Base-by-base conservation (phyloP, 2,797 vertebrate genomes). In the Thalassophryne amazonica region DNA sequence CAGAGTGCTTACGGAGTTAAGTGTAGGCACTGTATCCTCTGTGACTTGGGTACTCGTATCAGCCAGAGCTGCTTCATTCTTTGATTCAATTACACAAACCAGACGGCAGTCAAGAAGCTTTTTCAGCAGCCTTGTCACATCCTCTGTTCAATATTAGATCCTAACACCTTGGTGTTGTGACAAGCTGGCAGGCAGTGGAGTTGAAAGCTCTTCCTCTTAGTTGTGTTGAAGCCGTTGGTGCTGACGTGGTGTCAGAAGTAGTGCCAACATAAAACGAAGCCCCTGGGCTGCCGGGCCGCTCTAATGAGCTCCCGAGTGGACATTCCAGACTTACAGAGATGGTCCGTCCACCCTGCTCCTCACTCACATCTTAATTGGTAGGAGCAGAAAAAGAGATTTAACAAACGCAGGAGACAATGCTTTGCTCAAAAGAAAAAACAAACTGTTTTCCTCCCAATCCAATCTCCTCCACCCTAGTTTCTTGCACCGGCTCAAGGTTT, bases 221-320 rank as follows among this genome's bases (percentile, higher is more conserved):
- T 55, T 56, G 25, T 11, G 42, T 51, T 6, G 52, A 48, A 64
- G 53, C 24, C 31, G 36, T 38, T 53, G 65, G 60, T 60, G 22
- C 69, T 68, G 68, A 60, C 46, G 46, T 20, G 59, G 41, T 52
- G 69, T 86, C 77, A 86, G 82, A 85, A 84, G 69, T 49, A 43
- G 50, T 85, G 84, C 86, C 81, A 87, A 52, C 57, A 52, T 63
- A 58, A 60, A 55, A 40, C 55, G 66, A 13, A 69, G 65, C 53
- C 73, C 62, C 67, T 65, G 65, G 58, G 74, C 78, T 39, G 27
- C 36, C n/a, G 4, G 33, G 47, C 36, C 13, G 19, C 56, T 76
- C 69, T 87, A 74, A 74, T 85, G 84, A 89, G 83, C 63, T 87
- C 85, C 81, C 81, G 72, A 52, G 75, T 76, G 71, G 64, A 60